These are phyloP conservation scores for Odocoileus hemionus DNA, from an alignment of 2,113 vertebrate species.

Conservation along the genomic window DNA sequence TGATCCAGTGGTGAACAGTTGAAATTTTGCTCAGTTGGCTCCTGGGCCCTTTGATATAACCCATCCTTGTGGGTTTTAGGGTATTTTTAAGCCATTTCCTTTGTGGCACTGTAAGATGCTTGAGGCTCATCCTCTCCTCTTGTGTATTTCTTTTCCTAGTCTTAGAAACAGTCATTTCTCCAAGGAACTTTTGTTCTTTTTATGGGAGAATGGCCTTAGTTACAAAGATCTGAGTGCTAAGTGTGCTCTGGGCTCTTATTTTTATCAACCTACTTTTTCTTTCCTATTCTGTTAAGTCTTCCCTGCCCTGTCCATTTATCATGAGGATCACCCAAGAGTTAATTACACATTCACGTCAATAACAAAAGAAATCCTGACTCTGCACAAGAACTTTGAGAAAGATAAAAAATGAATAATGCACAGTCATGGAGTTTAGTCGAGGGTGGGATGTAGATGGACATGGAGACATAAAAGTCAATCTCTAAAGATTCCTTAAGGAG, in stretches of 20 bases:
- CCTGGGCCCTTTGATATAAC: background rate
- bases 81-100: background rate
- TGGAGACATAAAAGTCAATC: background rate
- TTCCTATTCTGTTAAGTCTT: background rate
- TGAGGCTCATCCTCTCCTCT: background rate
- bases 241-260: background rate
- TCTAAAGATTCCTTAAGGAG: background rate
- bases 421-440: background rate
- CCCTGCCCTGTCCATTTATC: background rate
- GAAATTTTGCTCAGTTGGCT: background rate
- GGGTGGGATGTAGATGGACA: background rate
- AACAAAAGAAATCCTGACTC: background rate
- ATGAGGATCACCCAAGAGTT: background rate
- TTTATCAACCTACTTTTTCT: background rate
- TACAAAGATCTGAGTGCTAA: background rate
- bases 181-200: background rate
- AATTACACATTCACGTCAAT: background rate
- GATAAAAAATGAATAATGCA: background rate
- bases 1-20: background rate
- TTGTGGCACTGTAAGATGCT: background rate
- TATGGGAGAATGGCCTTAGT: background rate
- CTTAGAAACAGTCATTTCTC: background rate
- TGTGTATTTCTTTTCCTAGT: background rate
- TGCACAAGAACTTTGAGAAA: background rate
- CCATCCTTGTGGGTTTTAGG: background rate